Conservation (phyloP, 2,888 invertebrate genomes). For the Harpalus rubripes region DNA sequence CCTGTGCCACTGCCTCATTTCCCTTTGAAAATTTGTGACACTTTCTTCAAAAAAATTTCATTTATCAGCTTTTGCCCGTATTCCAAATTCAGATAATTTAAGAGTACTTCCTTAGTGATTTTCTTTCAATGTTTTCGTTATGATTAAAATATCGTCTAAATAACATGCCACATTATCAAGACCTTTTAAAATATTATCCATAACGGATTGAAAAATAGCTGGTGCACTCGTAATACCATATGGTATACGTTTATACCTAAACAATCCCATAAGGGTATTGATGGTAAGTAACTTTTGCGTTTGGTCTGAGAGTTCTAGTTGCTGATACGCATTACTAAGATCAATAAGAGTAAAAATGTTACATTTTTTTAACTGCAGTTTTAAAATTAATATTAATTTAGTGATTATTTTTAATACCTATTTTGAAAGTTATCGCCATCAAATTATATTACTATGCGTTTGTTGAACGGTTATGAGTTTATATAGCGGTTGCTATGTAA, state of each 20-base stretch:
- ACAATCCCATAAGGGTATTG: slow-evolving; percentile 70
- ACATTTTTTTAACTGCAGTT: slow-evolving; percentile 20
- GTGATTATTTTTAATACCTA: too few species aligned
- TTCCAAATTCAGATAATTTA: neutral
- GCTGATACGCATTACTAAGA: slow-evolving; percentile 69
- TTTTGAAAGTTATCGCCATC: too few species aligned
- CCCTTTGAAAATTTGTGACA: slow-evolving; percentile 8
- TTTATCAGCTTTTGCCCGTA: neutral
- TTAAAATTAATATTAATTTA: too few species aligned
- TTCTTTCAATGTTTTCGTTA: neutral
- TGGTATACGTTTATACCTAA: slow-evolving; percentile 68
- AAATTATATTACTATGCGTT: too few species aligned
- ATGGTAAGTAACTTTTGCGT: slow-evolving; percentile 70
- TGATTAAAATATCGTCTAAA: slow-evolving; percentile 26
- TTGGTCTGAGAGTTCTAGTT: slow-evolving; percentile 66
- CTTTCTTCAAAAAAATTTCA: slow-evolving; percentile 18
- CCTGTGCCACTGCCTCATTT: neutral
- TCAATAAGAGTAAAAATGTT: slow-evolving; percentile 67
- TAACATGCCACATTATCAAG: slow-evolving; percentile 16
- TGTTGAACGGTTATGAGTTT: too few species aligned
- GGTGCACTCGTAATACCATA: slow-evolving; percentile 69
- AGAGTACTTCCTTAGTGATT: neutral
- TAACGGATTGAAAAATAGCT: slow-evolving; percentile 67
- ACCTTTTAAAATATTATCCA: slow-evolving; percentile 25
- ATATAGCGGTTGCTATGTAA: too few species aligned